phyloP scores from a whole-genome alignment of 2,113 vertebrate species.

The Sceloporus tristichus region DNA sequence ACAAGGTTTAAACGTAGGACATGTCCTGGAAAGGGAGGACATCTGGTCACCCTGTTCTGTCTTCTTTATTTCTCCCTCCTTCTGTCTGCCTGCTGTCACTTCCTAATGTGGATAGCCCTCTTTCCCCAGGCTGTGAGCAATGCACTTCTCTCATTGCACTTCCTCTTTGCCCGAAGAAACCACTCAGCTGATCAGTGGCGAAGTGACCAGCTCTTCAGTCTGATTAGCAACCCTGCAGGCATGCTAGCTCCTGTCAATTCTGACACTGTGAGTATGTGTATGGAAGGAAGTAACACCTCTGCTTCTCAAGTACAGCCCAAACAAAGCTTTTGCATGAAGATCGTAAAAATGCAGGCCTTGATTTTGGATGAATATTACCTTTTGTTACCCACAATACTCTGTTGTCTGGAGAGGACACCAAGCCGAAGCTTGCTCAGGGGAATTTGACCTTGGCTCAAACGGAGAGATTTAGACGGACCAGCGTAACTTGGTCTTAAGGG shows the following conservation, averaged over 20 bases:
- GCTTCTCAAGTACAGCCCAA: neutral
- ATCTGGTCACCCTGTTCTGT: neutral
- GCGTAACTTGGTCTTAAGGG: too few relatives aligned
- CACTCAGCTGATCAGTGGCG: slow-evolving; percentile 91
- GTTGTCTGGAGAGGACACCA: too few relatives aligned
- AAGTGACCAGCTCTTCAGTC: slow-evolving; percentile 88
- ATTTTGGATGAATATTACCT: neutral
- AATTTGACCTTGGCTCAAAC: too few relatives aligned
- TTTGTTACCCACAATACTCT: too few relatives aligned
- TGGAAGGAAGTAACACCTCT: neutral
- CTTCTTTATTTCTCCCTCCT: too few relatives aligned
- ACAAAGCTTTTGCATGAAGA: neutral
- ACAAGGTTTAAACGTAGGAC: too few relatives aligned
- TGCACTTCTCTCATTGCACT: slow-evolving; percentile 87
- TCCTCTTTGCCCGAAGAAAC: slow-evolving; percentile 88
- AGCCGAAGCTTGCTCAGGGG: neutral
- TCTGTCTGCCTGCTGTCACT: neutral
- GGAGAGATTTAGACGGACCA: too few relatives aligned
- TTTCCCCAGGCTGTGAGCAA: slow-evolving; percentile 84
- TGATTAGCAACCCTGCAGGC: slow-evolving; percentile 80
- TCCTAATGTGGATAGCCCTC: neutral
- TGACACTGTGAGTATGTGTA: slow-evolving; percentile 83
- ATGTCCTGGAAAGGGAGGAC: too few relatives aligned
- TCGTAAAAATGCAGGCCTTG: slow-evolving; percentile 18
- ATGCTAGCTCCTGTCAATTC: slow-evolving; percentile 88